Evolutionary conservation across 2,113 vertebrate species (phyloP), one percentile per base, ranked within the genome.

Genomic region (Taurulus bubalis): DNA sequence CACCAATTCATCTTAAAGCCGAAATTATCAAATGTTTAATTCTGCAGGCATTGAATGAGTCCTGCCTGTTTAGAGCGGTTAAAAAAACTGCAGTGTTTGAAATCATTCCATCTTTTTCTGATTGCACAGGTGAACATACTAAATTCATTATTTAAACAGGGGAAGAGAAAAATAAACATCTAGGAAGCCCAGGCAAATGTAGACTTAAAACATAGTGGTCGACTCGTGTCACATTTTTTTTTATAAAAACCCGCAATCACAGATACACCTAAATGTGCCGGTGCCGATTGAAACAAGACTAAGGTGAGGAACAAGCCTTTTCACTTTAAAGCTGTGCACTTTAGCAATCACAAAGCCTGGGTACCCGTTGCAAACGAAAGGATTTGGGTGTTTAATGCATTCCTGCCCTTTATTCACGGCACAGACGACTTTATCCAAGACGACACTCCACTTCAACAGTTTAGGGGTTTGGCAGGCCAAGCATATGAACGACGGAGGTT

Each of bases 301-400:
- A 24, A 7, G 69, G 71, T 34, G 42, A 89, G 76, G 84, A 89
- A 94, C 92, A 94, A 81, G 91, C 77, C 80, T 94, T 93, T 93
- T 87, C 89, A 94, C 93, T 93, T 92, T 88, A 86, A 92, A 91
- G 83, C 72, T 51, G 51, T 53, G 80, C 90, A 92, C 89, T 91
- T 90, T 56, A 85, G 80, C 82, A 69, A 90, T 87, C 90, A 86
- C 90, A 92, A 91, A 90, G 86, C 83, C 75, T 22, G 73, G 87
- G 78, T 86, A 80, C 80, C 64, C 75, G 53, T 79, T 75, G 88
- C 89, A 77, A 82, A 86, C 20, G n/a, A 82, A 69, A 79, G 82
- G 88, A 91, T 90, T 92, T 90, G 70, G 84, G 68, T 70, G 85
- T 90, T 92, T 90, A 91, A 93, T 89, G 90, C 90, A 86, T 91